Evolutionary conservation across 2,797 vertebrate genomes (phyloP).

Genomic region (Antennarius maculatus): DNA sequence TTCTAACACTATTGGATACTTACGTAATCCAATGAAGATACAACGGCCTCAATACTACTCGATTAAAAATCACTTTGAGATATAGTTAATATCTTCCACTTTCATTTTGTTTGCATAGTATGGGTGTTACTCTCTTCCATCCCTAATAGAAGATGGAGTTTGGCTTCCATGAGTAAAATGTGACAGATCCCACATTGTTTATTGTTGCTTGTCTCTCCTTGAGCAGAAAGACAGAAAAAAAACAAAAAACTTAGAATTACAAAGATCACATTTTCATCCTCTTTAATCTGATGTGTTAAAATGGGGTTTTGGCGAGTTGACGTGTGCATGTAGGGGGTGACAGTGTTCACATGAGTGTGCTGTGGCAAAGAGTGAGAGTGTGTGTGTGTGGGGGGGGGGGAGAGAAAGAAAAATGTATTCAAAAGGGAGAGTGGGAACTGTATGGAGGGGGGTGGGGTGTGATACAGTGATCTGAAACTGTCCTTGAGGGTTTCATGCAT

Average conservation of each 20-base stretch:
- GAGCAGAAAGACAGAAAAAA: constrained; percentile 44
- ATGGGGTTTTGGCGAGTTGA: constrained; percentile 35
- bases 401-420: constrained; percentile 14
- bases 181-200: constrained; percentile 77
- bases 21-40: background rate
- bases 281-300: constrained; percentile 75
- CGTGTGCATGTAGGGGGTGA: constrained; percentile 32
- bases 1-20: background rate
- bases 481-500: constrained; percentile 74
- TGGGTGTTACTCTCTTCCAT: constrained; percentile 58
- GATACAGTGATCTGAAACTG: constrained; percentile 46
- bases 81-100: constrained; percentile 49
- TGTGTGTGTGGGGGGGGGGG: background rate
- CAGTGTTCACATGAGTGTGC: constrained; percentile 58
- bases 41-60: background rate
- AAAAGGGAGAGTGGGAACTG: constrained; percentile 34
- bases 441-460: constrained; percentile 6
- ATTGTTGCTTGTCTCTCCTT: constrained; percentile 72
- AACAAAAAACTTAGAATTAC: constrained; percentile 56
- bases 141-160: constrained; percentile 74
- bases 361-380: constrained; percentile 35
- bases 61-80: constrained; percentile 23
- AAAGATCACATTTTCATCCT: constrained; percentile 74
- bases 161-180: constrained; percentile 71
- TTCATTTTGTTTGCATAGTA: constrained; percentile 64